phyloP scores from a whole-genome alignment of 2,888 invertebrate genomes.

The Pachycephus smyrnensis region DNA sequence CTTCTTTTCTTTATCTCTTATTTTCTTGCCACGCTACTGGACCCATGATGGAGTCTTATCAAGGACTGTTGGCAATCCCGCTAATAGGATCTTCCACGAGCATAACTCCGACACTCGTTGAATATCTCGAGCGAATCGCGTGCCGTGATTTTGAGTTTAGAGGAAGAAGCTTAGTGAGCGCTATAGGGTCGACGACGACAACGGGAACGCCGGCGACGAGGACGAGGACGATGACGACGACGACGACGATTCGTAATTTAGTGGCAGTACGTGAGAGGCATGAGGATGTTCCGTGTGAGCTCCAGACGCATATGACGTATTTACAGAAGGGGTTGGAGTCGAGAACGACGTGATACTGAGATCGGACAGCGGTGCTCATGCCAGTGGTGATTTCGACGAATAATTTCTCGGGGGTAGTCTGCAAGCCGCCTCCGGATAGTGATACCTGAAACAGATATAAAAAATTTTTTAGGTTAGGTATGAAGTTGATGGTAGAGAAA shows the following conservation, averaged over 20 bases:
- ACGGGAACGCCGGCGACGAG: constrained; percentile 5
- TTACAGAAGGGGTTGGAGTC: constrained; percentile 13
- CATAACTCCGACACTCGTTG: no score
- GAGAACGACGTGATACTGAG: background rate
- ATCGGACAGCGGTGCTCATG: constrained; percentile 28
- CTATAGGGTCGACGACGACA: no score
- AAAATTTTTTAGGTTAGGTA: background rate
- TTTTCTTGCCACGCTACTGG: no score
- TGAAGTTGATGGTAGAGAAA: no score
- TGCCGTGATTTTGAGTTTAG: no score
- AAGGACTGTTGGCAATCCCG: no score
- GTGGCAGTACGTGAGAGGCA: constrained; percentile 21
- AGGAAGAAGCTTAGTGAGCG: no score
- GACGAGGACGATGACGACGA: constrained; percentile 21
- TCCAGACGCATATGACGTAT: constrained; percentile 9
- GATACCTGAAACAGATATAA: constrained; percentile 49
- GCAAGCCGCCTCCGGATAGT: constrained; percentile 39
- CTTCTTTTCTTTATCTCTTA: no score
- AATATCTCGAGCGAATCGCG: no score
- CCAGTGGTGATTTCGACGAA: constrained; percentile 35
- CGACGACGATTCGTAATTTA: constrained; percentile 23
- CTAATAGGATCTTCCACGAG: no score
- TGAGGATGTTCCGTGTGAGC: constrained; percentile 10
- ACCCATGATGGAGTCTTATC: no score
- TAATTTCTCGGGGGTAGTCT: constrained; percentile 33